Evolutionary conservation across 2,113 vertebrate species (phyloP), one percentile per base, ranked within the genome.

Genomic region (Austrofundulus limnaeus): DNA sequence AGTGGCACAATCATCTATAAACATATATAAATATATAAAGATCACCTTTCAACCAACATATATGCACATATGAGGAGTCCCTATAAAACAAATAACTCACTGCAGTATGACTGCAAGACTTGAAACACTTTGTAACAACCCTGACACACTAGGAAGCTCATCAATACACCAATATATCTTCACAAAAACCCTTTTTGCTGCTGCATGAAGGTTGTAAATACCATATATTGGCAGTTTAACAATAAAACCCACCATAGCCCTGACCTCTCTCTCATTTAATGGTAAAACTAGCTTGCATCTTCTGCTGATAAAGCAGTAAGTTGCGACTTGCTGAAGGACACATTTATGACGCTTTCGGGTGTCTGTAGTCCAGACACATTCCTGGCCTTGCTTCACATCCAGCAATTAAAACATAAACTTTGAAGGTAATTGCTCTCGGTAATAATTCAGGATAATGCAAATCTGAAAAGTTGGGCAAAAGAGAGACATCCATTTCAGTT

Each of bases 401-500:
- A 43, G 64, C 82, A 74, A 81, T 87, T 83, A 89, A 84, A 89
- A 87, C 80, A 83, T 82, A 81, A 85, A 88, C 75, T 85, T 78
- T 82, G 72, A 82, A 87, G 82, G 80, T 82, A 90, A 87, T 87
- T 88, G 77, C 88, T 66, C 78, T 85, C 69, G 59, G 50, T 56
- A 49, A 88, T 78, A 77, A 87, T 88, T 82, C 61, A 67, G 66
- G 53, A 54, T 54, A 19, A 34, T 54, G 51, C 66, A 80, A 81
- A 82, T 73, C 70, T 78, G 45, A 24, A 55, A 51, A 48, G 15
- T 43, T 48, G 38, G 54, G 38, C 39, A 53, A 52, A 68, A 65
- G 84, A 66, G 72, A 53, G 16, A 25, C 72, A 83, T 77, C 72
- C 61, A 83, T 88, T 89, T 84, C 77, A 75, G 89, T 90, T 89